Evolutionary conservation across 1,140 invertebrate genomes (phyloP), one percentile per base, ranked within the genome.

Genomic region (Drosophila littoralis): DNA sequence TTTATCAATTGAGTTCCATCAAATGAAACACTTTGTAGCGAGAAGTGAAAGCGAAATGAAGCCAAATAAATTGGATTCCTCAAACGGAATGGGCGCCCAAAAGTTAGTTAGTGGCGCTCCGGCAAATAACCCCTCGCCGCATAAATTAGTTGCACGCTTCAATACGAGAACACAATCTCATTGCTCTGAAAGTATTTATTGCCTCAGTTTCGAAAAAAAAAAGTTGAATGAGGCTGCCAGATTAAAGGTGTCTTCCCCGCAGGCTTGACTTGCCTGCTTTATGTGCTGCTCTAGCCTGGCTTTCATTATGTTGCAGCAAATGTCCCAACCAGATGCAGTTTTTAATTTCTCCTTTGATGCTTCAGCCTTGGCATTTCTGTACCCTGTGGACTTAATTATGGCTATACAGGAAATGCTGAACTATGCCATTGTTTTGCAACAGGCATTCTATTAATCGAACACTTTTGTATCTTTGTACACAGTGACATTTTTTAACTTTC

Each of bases 1-100:
- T 89, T 89, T 89, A 89, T 89, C 84, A 89, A 88, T 88, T 89
- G 84, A 77, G 77, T 83, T 88, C 74, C 84, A 88, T 88, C 84
- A 89, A 84, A 89, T 84, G 79, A 83, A 88, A 88, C 77, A 88
- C 83, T 88, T 88, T 88, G 72, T 68, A 73, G 66, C 46, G 36
- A 51, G 38, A 68, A 48, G 13, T 60, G 66, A 58, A 66, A 73
- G 70, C 82, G 71, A 65, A 89, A 81, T 58, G 70, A 75, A 66
- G 71, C 32, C 72, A 89, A 88, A 89, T 89, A 90, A 89, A 89
- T 89, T 89, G 84, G 85, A 75, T 89, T 79, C 68, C 58, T 50
- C 22, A 38, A 46, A 36, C 40, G 57, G 50, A n/a, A 33, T 33
- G 52, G 33, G 61, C 7, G 12, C 10, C 55, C 38, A 35, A 61